Evolutionary conservation across 2,113 vertebrate species (phyloP).

Genomic region (Eulemur rufifrons): DNA sequence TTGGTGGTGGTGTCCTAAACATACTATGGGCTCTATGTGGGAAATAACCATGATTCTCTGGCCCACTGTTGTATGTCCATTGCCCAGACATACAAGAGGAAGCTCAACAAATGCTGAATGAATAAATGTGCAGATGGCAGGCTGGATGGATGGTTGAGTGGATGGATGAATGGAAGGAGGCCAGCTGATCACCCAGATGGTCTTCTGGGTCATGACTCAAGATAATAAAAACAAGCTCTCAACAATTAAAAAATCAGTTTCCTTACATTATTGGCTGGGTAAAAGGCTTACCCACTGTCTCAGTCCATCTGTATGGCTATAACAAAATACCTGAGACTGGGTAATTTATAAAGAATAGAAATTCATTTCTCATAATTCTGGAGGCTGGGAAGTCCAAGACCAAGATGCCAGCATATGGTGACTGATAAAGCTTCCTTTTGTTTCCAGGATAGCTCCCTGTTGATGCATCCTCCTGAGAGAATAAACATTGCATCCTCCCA

Average conservation of each 20-base stretch:
- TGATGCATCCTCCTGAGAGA: not conserved
- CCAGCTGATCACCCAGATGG: not conserved
- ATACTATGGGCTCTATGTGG: not conserved
- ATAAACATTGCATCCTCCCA: not conserved
- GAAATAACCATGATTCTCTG: not conserved
- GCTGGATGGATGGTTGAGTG: not conserved
- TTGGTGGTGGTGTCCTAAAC: not conserved
- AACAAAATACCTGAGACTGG: not conserved
- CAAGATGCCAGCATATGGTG: not conserved
- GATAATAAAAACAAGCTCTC: not conserved
- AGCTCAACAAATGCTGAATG: not conserved
- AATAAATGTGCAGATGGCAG: not conserved
- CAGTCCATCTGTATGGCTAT: not conserved
- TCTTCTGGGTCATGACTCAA: not conserved
- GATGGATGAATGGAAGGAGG: not conserved
- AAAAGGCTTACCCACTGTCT: not conserved
- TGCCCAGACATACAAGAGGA: not conserved
- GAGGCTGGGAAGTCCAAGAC: not conserved
- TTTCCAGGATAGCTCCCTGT: not conserved
- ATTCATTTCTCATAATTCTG: not conserved
- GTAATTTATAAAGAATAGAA: not conserved
- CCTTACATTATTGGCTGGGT: not conserved
- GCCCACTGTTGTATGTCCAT: not conserved
- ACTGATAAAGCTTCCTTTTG: not conserved
- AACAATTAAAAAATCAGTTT: not conserved